Base-by-base conservation (phyloP, 2,797 vertebrate species). In the Sylvilagus floridanus region DNA sequence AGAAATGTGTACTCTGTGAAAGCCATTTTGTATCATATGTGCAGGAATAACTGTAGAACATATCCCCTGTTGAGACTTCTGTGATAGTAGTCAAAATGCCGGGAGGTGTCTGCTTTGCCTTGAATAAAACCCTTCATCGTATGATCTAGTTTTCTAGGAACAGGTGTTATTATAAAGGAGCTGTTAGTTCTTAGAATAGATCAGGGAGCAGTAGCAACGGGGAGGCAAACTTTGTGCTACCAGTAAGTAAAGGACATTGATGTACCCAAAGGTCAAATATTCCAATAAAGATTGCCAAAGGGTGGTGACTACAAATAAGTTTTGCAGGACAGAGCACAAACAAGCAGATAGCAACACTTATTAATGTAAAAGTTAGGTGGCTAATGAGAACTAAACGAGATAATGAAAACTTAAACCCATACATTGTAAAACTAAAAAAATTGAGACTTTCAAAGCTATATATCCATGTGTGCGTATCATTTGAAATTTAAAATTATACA, bases 21-120 rank as follows among this genome's bases (percentile, higher is more conserved):
- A 35, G 42, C 50, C 19, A 54, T 21, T 7, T 73, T 91, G 1
- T 78, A 65, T 85, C 66, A 42, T 37, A 65, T 76, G 12, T 85
- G 47, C n/a, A 78, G 66, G 16, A 85, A 13, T 78, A 79, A 94
- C 69, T 63, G 1, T 30, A 68, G 77, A 89, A 72, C 71, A 65
- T 63, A 35, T 69, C 7, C 57, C 26, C 16, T 28, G 26, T 5
- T 77, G 50, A 89, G 52, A 37, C 68, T 47, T 72, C 87, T 82
- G 85, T 85, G 69, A 35, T 75, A 72, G 24, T 71, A 63, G 65
- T 42, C 84, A 88, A 88, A 94, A 85, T 88, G 24, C 54, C 28
- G 28, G 32, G 42, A 79, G 14, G 79, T 96, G 89, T 81, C 26
- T 73, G n/a, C 37, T 96, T 79, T 93, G 14, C 75, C 90, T 94